Evolutionary conservation across 2,888 invertebrate genomes (phyloP).

Genomic region (Muschampia plurimacula): DNA sequence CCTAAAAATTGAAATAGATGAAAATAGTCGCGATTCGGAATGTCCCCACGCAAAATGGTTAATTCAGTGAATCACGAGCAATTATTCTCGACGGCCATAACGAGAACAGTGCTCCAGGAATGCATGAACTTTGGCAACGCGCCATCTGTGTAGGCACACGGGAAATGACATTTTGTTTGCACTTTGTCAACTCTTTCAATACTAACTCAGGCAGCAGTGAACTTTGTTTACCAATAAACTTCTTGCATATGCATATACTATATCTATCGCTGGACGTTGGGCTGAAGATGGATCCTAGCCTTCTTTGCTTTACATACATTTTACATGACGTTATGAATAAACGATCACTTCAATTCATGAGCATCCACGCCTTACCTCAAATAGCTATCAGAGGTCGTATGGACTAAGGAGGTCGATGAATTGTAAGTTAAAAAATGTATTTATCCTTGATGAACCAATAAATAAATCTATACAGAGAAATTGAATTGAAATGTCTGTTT

Average conservation of each 20-base stretch:
- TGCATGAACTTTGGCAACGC: slow-evolving; percentile 63
- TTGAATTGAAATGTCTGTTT: too few relatives aligned
- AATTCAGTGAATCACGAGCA: slow-evolving; percentile 55
- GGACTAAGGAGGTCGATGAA: too few relatives aligned
- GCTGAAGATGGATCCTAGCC: too few relatives aligned
- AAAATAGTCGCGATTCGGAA: slow-evolving; percentile 22
- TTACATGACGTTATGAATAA: too few relatives aligned
- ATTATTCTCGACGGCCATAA: slow-evolving; percentile 57
- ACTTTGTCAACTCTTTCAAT: slow-evolving; percentile 64
- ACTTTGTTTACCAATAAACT: slow-evolving; percentile 16
- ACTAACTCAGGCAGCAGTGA: slow-evolving; percentile 21
- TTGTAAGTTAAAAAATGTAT: too few relatives aligned
- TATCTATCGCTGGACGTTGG: neutral
- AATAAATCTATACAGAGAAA: too few relatives aligned
- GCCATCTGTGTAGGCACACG: slow-evolving; percentile 58
- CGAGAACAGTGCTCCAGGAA: slow-evolving; percentile 61
- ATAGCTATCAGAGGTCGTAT: too few relatives aligned
- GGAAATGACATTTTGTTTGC: slow-evolving; percentile 63
- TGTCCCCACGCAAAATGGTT: slow-evolving; percentile 42
- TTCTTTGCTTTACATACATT: too few relatives aligned
- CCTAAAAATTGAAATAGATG: slow-evolving; percentile 39
- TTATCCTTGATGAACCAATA: too few relatives aligned
- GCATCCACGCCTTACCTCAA: too few relatives aligned
- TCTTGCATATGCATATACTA: neutral
- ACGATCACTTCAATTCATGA: too few relatives aligned